Conservation (phyloP, 2,113 vertebrate genomes). For the Coptodon rendalli region DNA sequence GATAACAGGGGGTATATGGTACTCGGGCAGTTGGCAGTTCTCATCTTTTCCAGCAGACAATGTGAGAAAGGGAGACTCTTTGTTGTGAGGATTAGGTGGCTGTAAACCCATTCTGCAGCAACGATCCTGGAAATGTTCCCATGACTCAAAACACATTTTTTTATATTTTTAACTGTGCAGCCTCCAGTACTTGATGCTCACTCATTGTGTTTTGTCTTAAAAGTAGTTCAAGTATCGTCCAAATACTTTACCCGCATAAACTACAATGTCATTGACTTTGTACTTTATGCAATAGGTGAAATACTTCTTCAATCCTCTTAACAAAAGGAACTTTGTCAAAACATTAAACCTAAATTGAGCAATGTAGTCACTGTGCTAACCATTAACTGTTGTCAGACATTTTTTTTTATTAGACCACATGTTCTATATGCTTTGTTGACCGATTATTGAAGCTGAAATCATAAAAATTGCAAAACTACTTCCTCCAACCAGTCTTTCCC, state of each 20-base stretch:
- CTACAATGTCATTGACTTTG: neutral
- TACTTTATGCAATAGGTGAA: neutral
- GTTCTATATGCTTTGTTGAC: neutral
- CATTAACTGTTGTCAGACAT: neutral
- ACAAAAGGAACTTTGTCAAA: neutral
- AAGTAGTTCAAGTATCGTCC: neutral
- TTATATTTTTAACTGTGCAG: neutral
- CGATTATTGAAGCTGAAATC: neutral
- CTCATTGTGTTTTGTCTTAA: neutral
- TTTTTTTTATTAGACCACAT: neutral
- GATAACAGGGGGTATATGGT: slow-evolving; percentile 36
- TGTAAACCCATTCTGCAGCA: slow-evolving; percentile 16
- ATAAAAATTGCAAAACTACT: neutral
- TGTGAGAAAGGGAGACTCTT: slow-evolving; percentile 33
- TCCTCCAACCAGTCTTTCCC: neutral
- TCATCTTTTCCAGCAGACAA: slow-evolving; percentile 41
- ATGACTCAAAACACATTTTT: neutral
- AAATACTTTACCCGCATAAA: neutral
- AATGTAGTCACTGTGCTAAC: neutral
- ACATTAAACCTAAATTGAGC: neutral
- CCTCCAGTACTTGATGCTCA: neutral
- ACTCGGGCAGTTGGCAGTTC: slow-evolving; percentile 36
- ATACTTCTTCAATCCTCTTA: neutral
- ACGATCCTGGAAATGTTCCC: slow-evolving; percentile 9
- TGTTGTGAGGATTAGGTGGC: slow-evolving; percentile 47